Conservation (phyloP, 1,140 invertebrate genomes). For the Aphaenogaster floridana region DNA sequence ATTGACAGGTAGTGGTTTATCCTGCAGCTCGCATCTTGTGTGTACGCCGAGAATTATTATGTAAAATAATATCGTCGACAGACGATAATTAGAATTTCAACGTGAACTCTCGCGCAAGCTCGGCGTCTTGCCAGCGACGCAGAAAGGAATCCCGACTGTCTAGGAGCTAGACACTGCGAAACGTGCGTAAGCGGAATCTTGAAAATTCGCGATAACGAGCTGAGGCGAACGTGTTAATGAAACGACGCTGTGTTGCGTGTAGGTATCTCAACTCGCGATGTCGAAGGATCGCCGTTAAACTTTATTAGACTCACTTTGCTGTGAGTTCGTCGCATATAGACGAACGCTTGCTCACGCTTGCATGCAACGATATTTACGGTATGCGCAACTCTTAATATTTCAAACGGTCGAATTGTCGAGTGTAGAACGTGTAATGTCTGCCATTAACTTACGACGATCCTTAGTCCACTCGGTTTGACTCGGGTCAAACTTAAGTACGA, state of each 20-base stretch:
- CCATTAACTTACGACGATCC: neutral
- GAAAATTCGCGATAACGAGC: slow-evolving; percentile 70
- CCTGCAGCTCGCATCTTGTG: neutral
- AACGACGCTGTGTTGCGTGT: slow-evolving; percentile 55
- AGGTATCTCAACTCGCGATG: slow-evolving; percentile 24
- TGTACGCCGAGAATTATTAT: slow-evolving; percentile 13
- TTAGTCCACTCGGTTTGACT: neutral
- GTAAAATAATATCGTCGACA: slow-evolving; percentile 12
- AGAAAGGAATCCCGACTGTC: slow-evolving; percentile 53
- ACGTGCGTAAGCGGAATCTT: slow-evolving; percentile 62
- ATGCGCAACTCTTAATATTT: slow-evolving; percentile 16
- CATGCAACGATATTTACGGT: slow-evolving; percentile 18
- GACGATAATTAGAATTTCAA: slow-evolving; percentile 58
- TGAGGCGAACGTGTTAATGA: slow-evolving; percentile 61
- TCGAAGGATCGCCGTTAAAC: slow-evolving; percentile 58
- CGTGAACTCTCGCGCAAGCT: slow-evolving; percentile 17
- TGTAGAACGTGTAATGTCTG: neutral
- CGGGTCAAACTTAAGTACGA: too few species aligned
- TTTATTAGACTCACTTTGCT: slow-evolving; percentile 24
- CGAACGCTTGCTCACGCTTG: neutral
- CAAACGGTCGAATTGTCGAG: neutral
- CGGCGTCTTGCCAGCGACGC: slow-evolving; percentile 48
- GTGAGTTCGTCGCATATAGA: neutral
- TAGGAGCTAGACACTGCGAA: slow-evolving; percentile 10
- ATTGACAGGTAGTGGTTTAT: neutral